These are phyloP conservation scores for Oenanthe melanoleuca DNA, from an alignment of 2,113 vertebrate species.

Conservation along the genomic window DNA sequence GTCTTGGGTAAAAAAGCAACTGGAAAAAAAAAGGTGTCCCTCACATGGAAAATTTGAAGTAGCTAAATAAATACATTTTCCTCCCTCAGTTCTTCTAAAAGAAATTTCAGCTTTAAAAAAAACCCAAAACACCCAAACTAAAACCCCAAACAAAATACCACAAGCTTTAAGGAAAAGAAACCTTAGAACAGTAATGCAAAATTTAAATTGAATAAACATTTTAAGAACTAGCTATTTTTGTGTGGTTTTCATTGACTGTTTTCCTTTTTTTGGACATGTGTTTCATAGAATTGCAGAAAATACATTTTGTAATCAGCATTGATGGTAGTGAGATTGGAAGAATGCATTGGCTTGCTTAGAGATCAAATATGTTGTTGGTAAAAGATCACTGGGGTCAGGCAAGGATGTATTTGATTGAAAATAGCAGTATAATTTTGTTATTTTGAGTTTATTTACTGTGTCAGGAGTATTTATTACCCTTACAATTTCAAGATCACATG, in stretches of 20 bases:
- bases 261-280: not conserved
- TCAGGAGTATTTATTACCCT: not conserved
- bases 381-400: not conserved
- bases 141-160: not conserved
- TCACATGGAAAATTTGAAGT: not conserved
- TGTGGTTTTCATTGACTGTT: not conserved
- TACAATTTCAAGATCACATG: not conserved
- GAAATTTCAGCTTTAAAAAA: not conserved
- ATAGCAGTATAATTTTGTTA: not conserved
- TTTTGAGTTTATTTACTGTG: not conserved
- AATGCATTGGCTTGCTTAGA: not conserved
- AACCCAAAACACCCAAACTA: fast-evolving
- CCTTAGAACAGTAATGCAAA: not conserved
- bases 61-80: not conserved
- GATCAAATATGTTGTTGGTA: not conserved
- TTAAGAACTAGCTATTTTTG: not conserved
- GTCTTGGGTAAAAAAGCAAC: not conserved
- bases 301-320: not conserved
- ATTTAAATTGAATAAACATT: not conserved
- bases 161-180: not conserved
- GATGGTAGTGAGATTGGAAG: not conserved
- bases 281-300: not conserved
- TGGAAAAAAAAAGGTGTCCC: not conserved
- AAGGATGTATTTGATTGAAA: not conserved
- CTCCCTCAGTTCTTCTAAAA: not conserved